Conservation (phyloP, 2,888 invertebrate species). For the Cyaniris semiargus region DNA sequence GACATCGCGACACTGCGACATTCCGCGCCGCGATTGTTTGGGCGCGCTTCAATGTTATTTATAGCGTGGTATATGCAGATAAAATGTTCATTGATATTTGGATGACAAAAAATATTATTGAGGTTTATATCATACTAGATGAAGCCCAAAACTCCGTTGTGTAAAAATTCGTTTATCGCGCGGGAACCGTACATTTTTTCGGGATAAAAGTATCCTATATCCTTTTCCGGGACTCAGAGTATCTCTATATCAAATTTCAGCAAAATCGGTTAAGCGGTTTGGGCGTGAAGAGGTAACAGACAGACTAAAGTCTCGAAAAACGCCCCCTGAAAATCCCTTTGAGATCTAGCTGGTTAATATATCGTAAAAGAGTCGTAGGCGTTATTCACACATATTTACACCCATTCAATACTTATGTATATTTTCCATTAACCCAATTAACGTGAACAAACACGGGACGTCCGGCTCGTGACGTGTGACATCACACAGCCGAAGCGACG, state of each 20-base stretch:
- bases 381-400: not conserved
- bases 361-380: too few species aligned
- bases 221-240: too few species aligned
- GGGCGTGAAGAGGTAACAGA: too few species aligned
- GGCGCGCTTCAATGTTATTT: slow-evolving; percentile 24
- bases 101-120: not conserved
- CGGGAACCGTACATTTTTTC: too few species aligned
- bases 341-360: too few species aligned
- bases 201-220: too few species aligned
- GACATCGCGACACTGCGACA: slow-evolving; percentile 32
- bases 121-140: not conserved
- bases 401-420: not conserved
- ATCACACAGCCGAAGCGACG: not conserved
- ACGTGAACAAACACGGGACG: not conserved
- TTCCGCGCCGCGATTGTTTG: slow-evolving; percentile 26
- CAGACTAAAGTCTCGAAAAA: too few species aligned
- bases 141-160: too few species aligned
- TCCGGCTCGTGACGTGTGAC: not conserved
- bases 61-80: not conserved
- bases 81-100: not conserved
- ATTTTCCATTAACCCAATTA: slow-evolving; percentile 3
- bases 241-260: too few species aligned
- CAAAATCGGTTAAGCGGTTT: too few species aligned
- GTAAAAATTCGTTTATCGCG: too few species aligned
- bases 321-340: too few species aligned